Conservation (phyloP, 2,113 vertebrate genomes). For the Ciconia stormi region DNA sequence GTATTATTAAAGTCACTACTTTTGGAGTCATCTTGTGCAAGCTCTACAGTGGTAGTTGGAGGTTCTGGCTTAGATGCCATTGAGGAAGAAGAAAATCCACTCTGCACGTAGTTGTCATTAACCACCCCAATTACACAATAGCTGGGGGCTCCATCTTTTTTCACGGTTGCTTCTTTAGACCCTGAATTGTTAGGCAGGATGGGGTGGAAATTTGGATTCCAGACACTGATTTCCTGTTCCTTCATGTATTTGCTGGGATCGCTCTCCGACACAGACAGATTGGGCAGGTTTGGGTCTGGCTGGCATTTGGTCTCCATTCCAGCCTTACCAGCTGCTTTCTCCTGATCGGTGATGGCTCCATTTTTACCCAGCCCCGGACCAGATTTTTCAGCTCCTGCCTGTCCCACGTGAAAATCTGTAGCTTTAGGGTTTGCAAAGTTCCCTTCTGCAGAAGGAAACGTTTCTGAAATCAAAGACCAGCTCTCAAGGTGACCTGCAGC, state of each 20-base stretch:
- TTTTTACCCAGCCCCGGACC: background rate
- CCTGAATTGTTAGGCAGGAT: slow-evolving; percentile 18
- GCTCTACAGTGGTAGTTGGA: slow-evolving; percentile 71
- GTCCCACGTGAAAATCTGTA: slow-evolving; percentile 34
- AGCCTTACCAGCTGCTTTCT: slow-evolving; percentile 63
- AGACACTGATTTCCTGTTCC: slow-evolving; percentile 70
- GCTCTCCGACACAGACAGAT: background rate
- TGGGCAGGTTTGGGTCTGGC: slow-evolving; percentile 1
- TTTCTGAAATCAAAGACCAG: slow-evolving; percentile 69
- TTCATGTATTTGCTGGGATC: background rate
- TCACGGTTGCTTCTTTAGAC: slow-evolving; percentile 28
- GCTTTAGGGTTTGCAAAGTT: slow-evolving; percentile 36
- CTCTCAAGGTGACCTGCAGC: slow-evolving; percentile 75
- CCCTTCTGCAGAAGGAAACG: slow-evolving; percentile 15
- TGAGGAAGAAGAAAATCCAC: background rate
- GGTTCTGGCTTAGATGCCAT: background rate
- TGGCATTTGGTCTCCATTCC: slow-evolving; percentile 20
- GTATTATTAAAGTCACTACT: background rate
- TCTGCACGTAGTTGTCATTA: slow-evolving; percentile 55
- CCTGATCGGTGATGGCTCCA: slow-evolving; percentile 65
- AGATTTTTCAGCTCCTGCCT: background rate
- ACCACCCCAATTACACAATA: slow-evolving; percentile 69
- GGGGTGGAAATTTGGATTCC: slow-evolving; percentile 75
- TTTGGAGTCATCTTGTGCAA: slow-evolving; percentile 67
- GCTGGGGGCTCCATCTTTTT: slow-evolving; percentile 72